Evolutionary conservation across 2,888 invertebrate genomes (phyloP).

Genomic region (Spisula solida): DNA sequence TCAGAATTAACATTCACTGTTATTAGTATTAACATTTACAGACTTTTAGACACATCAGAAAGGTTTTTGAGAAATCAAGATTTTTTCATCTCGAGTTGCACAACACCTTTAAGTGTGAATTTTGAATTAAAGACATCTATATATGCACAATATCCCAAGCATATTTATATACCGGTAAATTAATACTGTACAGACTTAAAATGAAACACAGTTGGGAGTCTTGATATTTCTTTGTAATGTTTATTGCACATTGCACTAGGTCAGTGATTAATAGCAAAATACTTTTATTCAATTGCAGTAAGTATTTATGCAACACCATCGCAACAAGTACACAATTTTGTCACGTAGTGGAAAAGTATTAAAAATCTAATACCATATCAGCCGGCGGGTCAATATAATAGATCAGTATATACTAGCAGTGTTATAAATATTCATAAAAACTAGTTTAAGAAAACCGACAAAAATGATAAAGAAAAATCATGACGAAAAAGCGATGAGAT

Average conservation of each 20-base stretch:
- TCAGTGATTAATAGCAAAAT: neutral
- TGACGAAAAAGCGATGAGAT: neutral
- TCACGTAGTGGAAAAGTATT: constrained; percentile 20
- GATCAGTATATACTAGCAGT: neutral
- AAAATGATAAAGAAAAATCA: constrained; percentile 19
- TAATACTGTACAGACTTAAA: neutral
- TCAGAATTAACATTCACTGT: no score
- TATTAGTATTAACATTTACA: no score
- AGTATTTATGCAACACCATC: constrained; percentile 2
- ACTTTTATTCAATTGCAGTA: neutral
- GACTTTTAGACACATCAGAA: no score
- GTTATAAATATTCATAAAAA: constrained; percentile 16
- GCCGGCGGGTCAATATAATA: neutral
- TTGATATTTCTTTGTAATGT: neutral
- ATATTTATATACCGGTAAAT: neutral
- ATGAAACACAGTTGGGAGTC: neutral
- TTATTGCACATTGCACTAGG: neutral
- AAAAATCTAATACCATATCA: constrained; percentile 9
- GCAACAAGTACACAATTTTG: constrained; percentile 10
- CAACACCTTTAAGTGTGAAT: no score
- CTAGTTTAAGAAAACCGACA: constrained; percentile 25
- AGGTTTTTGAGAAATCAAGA: no score
- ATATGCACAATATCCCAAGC: neutral
- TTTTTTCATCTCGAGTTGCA: no score
- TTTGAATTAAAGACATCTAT: neutral